Evolutionary conservation across 2,888 invertebrate species (phyloP), one percentile per base, ranked within the genome.

Genomic region (Amitus sp.): DNA sequence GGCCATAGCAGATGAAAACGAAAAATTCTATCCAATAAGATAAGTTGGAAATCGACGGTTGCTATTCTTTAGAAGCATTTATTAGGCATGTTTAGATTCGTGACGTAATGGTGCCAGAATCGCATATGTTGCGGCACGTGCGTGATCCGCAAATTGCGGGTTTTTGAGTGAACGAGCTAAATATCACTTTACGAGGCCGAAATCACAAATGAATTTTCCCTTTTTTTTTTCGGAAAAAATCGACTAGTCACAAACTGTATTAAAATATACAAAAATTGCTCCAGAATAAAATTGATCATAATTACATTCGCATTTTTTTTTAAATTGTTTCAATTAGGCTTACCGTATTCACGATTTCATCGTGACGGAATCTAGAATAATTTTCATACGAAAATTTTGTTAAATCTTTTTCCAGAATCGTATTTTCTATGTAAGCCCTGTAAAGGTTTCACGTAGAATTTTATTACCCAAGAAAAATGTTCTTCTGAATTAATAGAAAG

Each of bases 111-210:
- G 18, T 20, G 52, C 46, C 56, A 60, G 63, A 61, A 37, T 52
- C 64, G 56, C 67, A 67, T 65, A 67, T 67, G 67, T 65, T 55
- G 67, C 47, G 58, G 61, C 62, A 62, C 64, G 65, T 65, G 65
- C 67, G 65, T 62, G 67, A 67, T 62, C 56, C 62, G 62, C 42
- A 67, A 67, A 67, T 67, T 67, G 60, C 64, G 57, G 60, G 60
- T 33, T 23, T 51, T 19, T 42, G 50, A 56, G 40, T 28, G 42
- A 46, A 56, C 54, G 53, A 53, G 49, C 40, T 37, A 48, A 52
- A 52, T 47, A 53, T 49, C 47, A 59, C 55, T 49, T 47, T 27
- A 45, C 40, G 33, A 45, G 20, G 18, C 45, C 23, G 43, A 23
- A 52, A 50, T 23, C 20, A 33, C 13, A 15, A 12, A 33, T 33